Conservation (phyloP, 2,888 invertebrate genomes). For the Hirudinaria manillensis region DNA sequence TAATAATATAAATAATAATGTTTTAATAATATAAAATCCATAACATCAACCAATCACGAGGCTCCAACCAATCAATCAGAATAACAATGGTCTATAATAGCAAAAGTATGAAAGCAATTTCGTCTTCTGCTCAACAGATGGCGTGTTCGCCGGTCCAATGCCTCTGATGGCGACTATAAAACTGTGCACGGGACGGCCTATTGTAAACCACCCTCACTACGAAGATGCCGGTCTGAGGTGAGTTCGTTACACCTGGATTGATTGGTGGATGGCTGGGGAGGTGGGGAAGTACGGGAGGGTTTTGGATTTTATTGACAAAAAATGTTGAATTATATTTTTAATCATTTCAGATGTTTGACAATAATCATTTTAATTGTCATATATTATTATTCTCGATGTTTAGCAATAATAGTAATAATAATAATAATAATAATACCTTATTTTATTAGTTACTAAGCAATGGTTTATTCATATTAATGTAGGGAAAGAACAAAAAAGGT, state of each 20-base stretch:
- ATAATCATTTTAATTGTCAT: neutral
- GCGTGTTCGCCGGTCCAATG: slow-evolving; percentile 80
- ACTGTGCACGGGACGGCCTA: slow-evolving; percentile 69
- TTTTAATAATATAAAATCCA: too few species aligned
- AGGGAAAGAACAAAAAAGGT: slow-evolving; percentile 73
- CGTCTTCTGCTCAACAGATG: slow-evolving; percentile 51
- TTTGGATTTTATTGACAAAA: neutral
- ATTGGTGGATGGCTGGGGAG: neutral
- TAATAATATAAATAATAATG: too few species aligned
- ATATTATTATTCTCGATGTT: neutral
- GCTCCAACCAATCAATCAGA: too few species aligned
- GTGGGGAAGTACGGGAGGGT: neutral
- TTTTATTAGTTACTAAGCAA: neutral
- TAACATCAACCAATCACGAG: too few species aligned
- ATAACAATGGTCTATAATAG: too few species aligned
- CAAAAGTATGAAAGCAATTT: too few species aligned
- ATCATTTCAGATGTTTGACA: neutral
- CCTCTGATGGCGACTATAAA: slow-evolving; percentile 76
- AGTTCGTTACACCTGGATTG: neutral
- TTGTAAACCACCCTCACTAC: slow-evolving; percentile 81
- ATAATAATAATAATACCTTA: too few species aligned
- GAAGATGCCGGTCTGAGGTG: slow-evolving; percentile 73
- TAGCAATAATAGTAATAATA: too few species aligned
- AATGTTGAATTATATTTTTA: neutral
- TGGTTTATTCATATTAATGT: slow-evolving; percentile 35